A percentile compares a stretch with the other conserved stretches of the same genome.
Conservation (phyloP, 2,797 vertebrate species). For the Macroramphosus scolopax region DNA sequence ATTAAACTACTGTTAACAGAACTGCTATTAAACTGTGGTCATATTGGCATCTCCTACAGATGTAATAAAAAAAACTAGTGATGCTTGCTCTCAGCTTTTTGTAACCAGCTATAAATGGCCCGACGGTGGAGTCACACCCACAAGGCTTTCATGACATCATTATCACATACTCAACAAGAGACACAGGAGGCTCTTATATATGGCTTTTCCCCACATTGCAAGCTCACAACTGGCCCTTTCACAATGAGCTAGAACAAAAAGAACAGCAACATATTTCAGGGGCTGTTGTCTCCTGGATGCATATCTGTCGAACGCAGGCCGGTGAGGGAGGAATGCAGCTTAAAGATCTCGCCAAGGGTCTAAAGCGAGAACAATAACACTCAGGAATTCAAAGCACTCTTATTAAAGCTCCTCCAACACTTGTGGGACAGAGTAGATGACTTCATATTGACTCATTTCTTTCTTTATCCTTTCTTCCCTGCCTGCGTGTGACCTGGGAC, state of each 20-base stretch:
- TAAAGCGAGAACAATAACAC: constrained; percentile 63
- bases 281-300: constrained; percentile 34
- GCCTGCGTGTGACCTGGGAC: constrained; percentile 59
- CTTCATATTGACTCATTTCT: constrained; percentile 51
- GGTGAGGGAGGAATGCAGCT: constrained; percentile 36
- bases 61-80: constrained; percentile 37
- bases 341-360: constrained; percentile 47
- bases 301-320: constrained; percentile 44
- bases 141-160: constrained; percentile 60
- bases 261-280: constrained; percentile 43
- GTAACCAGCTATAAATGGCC: constrained; percentile 46
- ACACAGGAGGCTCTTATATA: constrained; percentile 51
- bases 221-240: constrained; percentile 37
- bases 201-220: constrained; percentile 25
- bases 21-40: no score
- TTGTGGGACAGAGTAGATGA: constrained; percentile 47
- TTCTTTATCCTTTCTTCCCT: constrained; percentile 24
- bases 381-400: constrained; percentile 64
- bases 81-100: constrained; percentile 37
- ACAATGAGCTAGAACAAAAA: constrained; percentile 35
- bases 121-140: constrained; percentile 37
- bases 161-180: constrained; percentile 60
- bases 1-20: no score
- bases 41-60: constrained; percentile 29
- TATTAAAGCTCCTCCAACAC: constrained; percentile 56